Conservation (phyloP, 2,888 invertebrate species). For the Sipha maydis region DNA sequence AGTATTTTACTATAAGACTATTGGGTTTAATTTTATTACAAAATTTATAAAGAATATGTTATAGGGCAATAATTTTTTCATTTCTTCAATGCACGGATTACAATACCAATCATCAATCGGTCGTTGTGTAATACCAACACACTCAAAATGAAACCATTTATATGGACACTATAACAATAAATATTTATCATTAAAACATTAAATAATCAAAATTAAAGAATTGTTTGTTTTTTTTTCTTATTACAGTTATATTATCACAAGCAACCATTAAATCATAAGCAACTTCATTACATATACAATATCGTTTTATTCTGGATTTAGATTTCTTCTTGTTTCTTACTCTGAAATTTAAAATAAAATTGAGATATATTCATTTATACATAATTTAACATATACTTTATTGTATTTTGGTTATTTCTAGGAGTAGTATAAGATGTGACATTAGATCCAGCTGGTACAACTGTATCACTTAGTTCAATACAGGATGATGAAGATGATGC, state of each 20-base stretch:
- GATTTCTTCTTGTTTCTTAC: constrained; percentile 67
- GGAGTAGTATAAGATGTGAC: too few species aligned
- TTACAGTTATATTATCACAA: constrained; percentile 89
- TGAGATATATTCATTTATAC: too few species aligned
- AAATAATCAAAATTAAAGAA: not conserved
- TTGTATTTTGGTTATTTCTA: too few species aligned
- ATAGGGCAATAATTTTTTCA: constrained; percentile 73
- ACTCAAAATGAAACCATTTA: constrained; percentile 99
- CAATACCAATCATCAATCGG: constrained; percentile 99
- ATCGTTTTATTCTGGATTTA: constrained; percentile 78
- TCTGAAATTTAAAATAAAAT: too few species aligned
- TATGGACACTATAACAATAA: constrained; percentile 84
- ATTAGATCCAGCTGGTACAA: too few species aligned
- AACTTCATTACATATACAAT: constrained; percentile 96
- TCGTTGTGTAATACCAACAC: constrained; percentile 93
- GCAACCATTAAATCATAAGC: constrained; percentile 73
- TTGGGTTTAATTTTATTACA: too few species aligned
- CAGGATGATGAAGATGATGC: not conserved
- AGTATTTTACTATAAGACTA: too few species aligned
- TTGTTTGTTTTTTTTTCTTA: constrained; percentile 66
- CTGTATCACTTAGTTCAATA: too few species aligned
- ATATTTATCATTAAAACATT: constrained; percentile 19
- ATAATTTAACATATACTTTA: too few species aligned
- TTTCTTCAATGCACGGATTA: constrained; percentile 89
- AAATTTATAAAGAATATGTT: too few species aligned